Conservation (phyloP, 2,888 invertebrate genomes). For the Heliconius aoede region DNA sequence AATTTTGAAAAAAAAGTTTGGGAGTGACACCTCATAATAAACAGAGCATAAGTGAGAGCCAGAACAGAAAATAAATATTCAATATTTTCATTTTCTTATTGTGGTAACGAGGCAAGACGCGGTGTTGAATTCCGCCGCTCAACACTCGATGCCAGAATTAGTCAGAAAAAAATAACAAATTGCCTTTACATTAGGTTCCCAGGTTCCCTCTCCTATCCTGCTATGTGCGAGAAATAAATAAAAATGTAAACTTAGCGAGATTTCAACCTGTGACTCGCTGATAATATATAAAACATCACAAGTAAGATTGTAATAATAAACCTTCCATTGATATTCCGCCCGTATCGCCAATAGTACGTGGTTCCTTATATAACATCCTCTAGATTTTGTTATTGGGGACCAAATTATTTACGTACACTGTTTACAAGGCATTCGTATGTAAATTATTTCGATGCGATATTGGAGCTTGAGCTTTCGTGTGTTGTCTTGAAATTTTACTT, state of each 20-base stretch:
- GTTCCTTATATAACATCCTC: slow-evolving; percentile 27
- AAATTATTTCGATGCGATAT: neutral
- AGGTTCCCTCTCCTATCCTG: too few relatives aligned
- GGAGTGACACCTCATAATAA: too few relatives aligned
- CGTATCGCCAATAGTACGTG: slow-evolving; percentile 16
- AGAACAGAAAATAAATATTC: too few relatives aligned
- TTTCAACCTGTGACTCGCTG: neutral
- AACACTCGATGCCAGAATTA: too few relatives aligned
- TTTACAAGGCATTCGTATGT: slow-evolving; percentile 9
- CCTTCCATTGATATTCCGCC: slow-evolving; percentile 28
- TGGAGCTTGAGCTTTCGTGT: neutral
- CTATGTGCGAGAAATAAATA: neutral
- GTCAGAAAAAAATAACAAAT: neutral
- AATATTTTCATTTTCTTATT: too few relatives aligned
- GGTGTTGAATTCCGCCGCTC: too few relatives aligned
- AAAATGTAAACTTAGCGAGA: neutral
- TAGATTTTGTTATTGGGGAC: slow-evolving; percentile 24
- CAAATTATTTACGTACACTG: slow-evolving; percentile 28
- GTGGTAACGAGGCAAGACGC: too few relatives aligned
- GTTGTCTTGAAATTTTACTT: neutral
- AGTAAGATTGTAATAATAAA: slow-evolving; percentile 4
- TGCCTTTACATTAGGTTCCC: too few relatives aligned
- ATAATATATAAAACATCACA: neutral
- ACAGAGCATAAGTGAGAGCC: too few relatives aligned
- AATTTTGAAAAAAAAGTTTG: too few relatives aligned